These are phyloP conservation scores for Theodoxus fluviatilis DNA, from an alignment of 2,888 invertebrate species.

Conservation along the genomic window DNA sequence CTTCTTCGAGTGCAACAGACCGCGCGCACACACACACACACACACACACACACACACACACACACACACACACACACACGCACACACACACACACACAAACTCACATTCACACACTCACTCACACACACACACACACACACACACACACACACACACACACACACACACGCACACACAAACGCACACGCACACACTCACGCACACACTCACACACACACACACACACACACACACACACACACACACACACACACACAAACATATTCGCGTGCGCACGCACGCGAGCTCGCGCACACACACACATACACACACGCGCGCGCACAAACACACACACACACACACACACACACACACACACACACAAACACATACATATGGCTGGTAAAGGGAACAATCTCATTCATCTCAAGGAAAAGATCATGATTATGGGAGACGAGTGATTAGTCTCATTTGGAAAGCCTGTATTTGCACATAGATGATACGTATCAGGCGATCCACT, in stretches of 20 bases:
- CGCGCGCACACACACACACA: neutral
- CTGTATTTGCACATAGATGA: too few species aligned
- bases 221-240: too few species aligned
- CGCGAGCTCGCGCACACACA: neutral
- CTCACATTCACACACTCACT: constrained; percentile 12
- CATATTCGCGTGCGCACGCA: neutral
- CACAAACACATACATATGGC: too few species aligned
- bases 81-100: constrained; percentile 11
- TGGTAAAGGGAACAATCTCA: too few species aligned
- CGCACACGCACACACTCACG: neutral
- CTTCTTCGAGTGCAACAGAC: neutral
- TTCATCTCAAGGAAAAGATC: too few species aligned
- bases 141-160: neutral
- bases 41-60: neutral
- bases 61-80: constrained; percentile 19
- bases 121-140: constrained; percentile 14
- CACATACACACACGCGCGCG: constrained; percentile 5
- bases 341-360: too few species aligned
- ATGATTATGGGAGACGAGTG: too few species aligned
- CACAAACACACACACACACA: too few species aligned
- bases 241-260: neutral
- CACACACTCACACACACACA: neutral
- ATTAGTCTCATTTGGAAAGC: too few species aligned
- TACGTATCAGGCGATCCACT: too few species aligned
- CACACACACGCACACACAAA: neutral